These are phyloP conservation scores for Battus philenor DNA, from an alignment of 1,140 invertebrate species.

Conservation along the genomic window DNA sequence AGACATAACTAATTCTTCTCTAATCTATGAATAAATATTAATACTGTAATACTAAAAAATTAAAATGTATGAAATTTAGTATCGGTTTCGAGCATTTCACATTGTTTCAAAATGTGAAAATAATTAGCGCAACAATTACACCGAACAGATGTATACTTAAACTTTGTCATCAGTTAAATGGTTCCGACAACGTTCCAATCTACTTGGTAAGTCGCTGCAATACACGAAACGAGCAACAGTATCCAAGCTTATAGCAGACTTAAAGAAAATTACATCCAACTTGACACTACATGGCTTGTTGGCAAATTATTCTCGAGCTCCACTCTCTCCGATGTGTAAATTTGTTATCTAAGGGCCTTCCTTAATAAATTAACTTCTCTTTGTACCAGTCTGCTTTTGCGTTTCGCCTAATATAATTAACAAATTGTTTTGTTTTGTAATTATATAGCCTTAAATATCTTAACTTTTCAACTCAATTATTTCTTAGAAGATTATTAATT, in stretches of 20 bases:
- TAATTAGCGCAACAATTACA: too few species aligned
- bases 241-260: constrained; percentile 6
- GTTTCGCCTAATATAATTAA: constrained; percentile 4
- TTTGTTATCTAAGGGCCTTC: constrained; percentile 22
- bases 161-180: constrained; percentile 14
- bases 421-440: constrained; percentile 5
- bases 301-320: constrained; percentile 18
- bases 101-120: too few species aligned
- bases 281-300: constrained; percentile 23
- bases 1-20: too few species aligned
- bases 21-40: too few species aligned
- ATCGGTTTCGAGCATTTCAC: too few species aligned
- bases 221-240: constrained; percentile 13
- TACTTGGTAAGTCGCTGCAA: constrained; percentile 4
- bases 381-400: constrained; percentile 1
- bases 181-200: constrained; percentile 6
- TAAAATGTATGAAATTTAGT: too few species aligned
- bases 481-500: too few species aligned
- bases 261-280: constrained; percentile 24
- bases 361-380: constrained; percentile 18
- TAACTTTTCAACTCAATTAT: background rate
- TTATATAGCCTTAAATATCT: background rate
- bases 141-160: constrained; percentile 2
- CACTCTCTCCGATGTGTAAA: constrained; percentile 21
- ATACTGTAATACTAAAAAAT: too few species aligned